Evolutionary conservation across 2,888 invertebrate species (phyloP), one percentile per base, ranked within the genome.

Genomic region (Pristionchus arcanus): DNA sequence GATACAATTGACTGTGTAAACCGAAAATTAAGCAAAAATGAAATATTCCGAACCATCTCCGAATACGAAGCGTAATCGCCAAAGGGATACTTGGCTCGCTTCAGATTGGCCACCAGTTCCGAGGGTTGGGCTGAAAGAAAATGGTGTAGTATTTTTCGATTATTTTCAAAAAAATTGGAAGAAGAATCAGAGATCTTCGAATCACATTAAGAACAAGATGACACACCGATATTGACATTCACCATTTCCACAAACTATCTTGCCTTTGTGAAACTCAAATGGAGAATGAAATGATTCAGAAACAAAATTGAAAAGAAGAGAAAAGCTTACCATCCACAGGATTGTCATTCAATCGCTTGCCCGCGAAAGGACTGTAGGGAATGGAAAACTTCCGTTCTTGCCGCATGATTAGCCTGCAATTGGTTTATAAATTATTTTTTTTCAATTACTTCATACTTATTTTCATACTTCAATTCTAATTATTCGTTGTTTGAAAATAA

Each of bases 41-140:
- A 1, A 68, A n/a, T 15, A 28, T 0, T 28, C 2, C 31, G 34
- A 71, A 94, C 91, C 94, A 95, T 94, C 31, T 94, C 92, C 7
- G 92, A 91, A 86, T 94, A 95, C n/a, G 92, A 91, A 9, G 93
- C 92, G 90, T 95, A 95, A 85, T 93, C 93, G 37, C 94, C 94
- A 71, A 93, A 94, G 31, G 93, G 93, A 59, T 93, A 94, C 81
- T 93, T 92, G 31, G 93, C 92, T 49, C 91, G 93, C 63, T 92
- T 91, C 89, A 94, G 85, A 59, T 91, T 87, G 15, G 92, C 93
- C 9, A 94, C 90, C 71, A 83, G 34, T 0, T 74, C 84, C n/a
- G 88, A 90, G 89, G 81, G 87, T 90, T 84, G 37, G 31, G 85
- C 59, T 59, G 84, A 2, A 83, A 89, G 4, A 37, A n/a, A n/a